A percentile compares a stretch with the other conserved stretches of the same genome.
These are phyloP conservation scores for Phenacoccus solenopsis DNA, from an alignment of 1,140 invertebrate genomes.

Conservation along the genomic window DNA sequence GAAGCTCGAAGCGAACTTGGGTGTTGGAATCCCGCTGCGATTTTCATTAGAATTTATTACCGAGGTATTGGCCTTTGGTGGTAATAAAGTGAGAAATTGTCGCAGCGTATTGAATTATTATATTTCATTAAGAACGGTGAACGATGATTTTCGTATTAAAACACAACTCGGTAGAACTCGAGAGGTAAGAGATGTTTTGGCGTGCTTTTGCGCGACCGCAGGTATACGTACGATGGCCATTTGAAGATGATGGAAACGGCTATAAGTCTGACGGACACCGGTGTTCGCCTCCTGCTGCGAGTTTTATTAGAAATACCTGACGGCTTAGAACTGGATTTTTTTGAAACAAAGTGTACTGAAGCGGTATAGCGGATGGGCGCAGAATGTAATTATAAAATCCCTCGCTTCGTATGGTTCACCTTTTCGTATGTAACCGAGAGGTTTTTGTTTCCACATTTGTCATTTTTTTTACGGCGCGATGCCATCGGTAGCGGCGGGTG, in stretches of 20 bases:
- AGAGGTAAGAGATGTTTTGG: too few relatives aligned
- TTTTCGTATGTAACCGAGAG: too few relatives aligned
- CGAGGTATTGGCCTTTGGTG: neutral
- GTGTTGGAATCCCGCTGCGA: neutral
- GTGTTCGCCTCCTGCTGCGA: neutral
- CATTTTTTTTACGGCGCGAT: too few relatives aligned
- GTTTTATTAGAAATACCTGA: neutral
- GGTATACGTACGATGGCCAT: neutral
- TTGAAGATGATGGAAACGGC: neutral
- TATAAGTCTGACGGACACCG: neutral
- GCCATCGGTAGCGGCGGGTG: too few relatives aligned
- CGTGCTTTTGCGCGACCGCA: too few relatives aligned
- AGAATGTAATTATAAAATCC: too few relatives aligned
- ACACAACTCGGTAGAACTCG: too few relatives aligned
- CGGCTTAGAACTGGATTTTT: neutral
- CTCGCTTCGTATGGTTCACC: too few relatives aligned
- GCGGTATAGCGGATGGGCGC: too few relatives aligned
- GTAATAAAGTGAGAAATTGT: neutral
- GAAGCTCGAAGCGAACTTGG: neutral
- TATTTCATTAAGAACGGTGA: neutral
- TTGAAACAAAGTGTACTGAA: neutral
- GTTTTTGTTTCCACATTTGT: too few relatives aligned
- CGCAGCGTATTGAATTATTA: neutral
- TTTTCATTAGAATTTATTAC: constrained; percentile 4
- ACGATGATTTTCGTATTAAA: neutral